phyloP scores from a whole-genome alignment of 2,797 vertebrate genomes.

The Mormyrops attenuatus region DNA sequence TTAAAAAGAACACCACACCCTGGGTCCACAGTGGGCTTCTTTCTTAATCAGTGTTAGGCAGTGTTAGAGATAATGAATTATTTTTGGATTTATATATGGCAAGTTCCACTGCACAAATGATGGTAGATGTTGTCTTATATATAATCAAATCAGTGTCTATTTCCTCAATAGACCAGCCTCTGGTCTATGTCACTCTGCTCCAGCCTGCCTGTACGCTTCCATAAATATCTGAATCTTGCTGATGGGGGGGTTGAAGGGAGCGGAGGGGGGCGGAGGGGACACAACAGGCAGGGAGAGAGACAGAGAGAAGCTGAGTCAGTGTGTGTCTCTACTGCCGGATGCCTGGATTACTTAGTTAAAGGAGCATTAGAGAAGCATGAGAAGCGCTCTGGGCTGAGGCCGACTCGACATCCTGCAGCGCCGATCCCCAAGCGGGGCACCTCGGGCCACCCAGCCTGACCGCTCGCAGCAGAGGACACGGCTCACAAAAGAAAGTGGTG shows the following conservation, averaged over 20 bases:
- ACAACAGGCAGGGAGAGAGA: slow-evolving; percentile 1
- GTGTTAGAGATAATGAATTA: not conserved
- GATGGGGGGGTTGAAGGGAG: not conserved
- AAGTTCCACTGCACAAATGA: not conserved
- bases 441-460: not conserved
- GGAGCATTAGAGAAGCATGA: not conserved
- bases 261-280: not conserved
- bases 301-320: slow-evolving; percentile 2
- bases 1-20: not conserved
- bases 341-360: slow-evolving; percentile 8
- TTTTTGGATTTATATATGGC: not conserved
- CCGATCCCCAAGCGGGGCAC: not conserved
- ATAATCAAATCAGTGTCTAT: not conserved
- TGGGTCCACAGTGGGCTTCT: not conserved
- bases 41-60: not conserved
- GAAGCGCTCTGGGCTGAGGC: not conserved
- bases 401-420: not conserved
- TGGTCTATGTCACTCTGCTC: slow-evolving; percentile 11
- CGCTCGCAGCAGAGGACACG: not conserved
- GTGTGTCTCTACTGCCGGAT: not conserved
- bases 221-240: slow-evolving; percentile 23
- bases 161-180: not conserved
- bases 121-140: not conserved
- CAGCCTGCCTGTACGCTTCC: not conserved
- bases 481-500: not conserved